Conservation (phyloP, 2,797 vertebrate genomes). For the Poecilia wingei region DNA sequence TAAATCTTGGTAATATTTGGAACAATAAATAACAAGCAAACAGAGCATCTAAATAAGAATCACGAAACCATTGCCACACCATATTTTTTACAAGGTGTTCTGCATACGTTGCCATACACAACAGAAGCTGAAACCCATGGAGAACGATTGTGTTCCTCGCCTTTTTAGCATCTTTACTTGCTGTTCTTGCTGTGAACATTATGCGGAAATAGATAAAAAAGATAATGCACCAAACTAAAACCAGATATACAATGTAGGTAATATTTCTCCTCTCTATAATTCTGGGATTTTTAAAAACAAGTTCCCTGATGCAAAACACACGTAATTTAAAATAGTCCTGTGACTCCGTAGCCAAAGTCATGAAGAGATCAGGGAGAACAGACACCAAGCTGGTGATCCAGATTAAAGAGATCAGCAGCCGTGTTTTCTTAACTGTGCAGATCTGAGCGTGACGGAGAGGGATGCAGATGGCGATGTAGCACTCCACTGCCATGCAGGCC, state of each 20-base stretch:
- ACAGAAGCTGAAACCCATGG: slow-evolving; percentile 65
- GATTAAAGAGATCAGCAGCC: slow-evolving; percentile 63
- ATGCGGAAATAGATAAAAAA: slow-evolving; percentile 62
- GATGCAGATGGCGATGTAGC: slow-evolving; percentile 77
- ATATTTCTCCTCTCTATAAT: slow-evolving; percentile 46
- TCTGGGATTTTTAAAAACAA: slow-evolving; percentile 45
- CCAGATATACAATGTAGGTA: slow-evolving; percentile 30
- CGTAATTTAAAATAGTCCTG: slow-evolving; percentile 49
- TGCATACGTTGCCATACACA: slow-evolving; percentile 62
- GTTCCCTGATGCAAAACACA: slow-evolving; percentile 62
- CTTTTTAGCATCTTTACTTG: slow-evolving; percentile 58
- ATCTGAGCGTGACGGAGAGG: slow-evolving; percentile 73
- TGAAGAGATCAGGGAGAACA: slow-evolving; percentile 68
- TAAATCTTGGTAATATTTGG: slow-evolving; percentile 56
- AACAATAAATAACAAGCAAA: slow-evolving; percentile 59
- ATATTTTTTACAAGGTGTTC: background rate
- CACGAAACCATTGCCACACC: slow-evolving; percentile 38
- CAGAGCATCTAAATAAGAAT: slow-evolving; percentile 16
- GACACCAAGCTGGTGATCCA: slow-evolving; percentile 66
- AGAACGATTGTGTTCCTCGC: slow-evolving; percentile 72
- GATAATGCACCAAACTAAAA: slow-evolving; percentile 71
- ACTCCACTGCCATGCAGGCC: slow-evolving; percentile 79
- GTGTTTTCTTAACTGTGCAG: slow-evolving; percentile 72
- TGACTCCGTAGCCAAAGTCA: slow-evolving; percentile 54
- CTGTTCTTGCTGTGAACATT: slow-evolving; percentile 63